Conservation (phyloP, 2,888 invertebrate genomes). For the Caenorhabditis sp. region DNA sequence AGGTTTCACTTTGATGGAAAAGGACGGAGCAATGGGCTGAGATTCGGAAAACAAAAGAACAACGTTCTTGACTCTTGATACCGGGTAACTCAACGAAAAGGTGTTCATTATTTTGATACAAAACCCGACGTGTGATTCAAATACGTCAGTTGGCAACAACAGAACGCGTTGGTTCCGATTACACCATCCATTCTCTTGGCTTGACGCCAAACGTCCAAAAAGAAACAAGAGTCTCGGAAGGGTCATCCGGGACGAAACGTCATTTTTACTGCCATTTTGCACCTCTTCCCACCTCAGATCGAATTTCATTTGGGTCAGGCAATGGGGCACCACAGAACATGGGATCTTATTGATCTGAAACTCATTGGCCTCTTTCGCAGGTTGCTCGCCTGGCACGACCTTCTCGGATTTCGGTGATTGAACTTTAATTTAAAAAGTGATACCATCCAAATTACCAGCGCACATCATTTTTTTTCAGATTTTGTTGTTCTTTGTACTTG, state of each 20-base stretch:
- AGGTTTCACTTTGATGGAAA: no score
- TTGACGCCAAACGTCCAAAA: no score
- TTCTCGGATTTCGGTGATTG: slow-evolving; percentile 5
- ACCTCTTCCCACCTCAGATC: slow-evolving; percentile 14
- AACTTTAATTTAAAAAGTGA: neutral
- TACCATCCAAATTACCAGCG: neutral
- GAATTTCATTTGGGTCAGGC: slow-evolving; percentile 14
- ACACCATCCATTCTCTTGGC: neutral
- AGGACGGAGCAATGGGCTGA: no score
- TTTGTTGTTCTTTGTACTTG: slow-evolving; percentile 9
- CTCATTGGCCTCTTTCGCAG: neutral
- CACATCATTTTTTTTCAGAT: neutral
- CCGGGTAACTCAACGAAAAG: neutral
- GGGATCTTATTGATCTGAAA: slow-evolving; percentile 1
- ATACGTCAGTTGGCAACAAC: slow-evolving; percentile 4
- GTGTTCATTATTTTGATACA: slow-evolving; percentile 4
- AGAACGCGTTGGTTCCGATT: neutral
- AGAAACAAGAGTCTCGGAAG: neutral
- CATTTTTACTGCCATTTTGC: neutral
- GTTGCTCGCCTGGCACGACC: neutral
- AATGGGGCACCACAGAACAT: neutral
- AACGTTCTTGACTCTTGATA: neutral
- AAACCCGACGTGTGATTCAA: slow-evolving; percentile 10
- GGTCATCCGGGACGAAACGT: neutral
- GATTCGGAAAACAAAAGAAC: slow-evolving; percentile 13